Evolutionary conservation across 1,140 invertebrate genomes (phyloP).

Genomic region (Cydia pomonella): DNA sequence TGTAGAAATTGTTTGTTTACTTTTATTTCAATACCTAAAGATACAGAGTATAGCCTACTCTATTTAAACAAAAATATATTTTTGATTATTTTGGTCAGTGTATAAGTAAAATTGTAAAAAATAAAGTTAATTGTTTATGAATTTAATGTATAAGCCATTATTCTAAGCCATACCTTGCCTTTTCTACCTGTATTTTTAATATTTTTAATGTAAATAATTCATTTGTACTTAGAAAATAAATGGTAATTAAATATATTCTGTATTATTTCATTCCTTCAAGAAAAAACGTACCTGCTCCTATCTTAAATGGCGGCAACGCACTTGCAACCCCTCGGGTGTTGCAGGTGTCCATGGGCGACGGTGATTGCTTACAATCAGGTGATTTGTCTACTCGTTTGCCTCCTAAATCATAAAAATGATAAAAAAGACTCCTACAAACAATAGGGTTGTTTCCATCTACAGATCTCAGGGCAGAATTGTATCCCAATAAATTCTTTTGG

Average conservation of each 20-base stretch:
- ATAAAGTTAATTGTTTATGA: neutral
- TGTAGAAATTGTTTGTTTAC: no score
- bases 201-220: constrained; percentile 15
- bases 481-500: no score
- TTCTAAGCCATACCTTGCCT: constrained; percentile 17
- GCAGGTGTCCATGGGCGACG: no score
- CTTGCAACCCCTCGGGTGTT: no score
- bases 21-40: no score
- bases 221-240: constrained; percentile 15
- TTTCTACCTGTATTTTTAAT: constrained; percentile 1
- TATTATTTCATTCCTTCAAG: neutral
- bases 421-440: no score
- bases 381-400: no score
- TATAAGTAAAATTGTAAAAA: neutral
- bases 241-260: neutral
- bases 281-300: neutral
- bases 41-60: no score
- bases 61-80: neutral
- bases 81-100: neutral
- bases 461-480: no score
- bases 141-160: constrained; percentile 21
- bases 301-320: neutral
- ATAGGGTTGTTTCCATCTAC: no score
- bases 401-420: no score
- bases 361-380: no score